A percentile compares a stretch with the other conserved stretches of the same genome.
Evolutionary conservation across 2,113 vertebrate species (phyloP).

Genomic region (Brienomyrus brachyistius): DNA sequence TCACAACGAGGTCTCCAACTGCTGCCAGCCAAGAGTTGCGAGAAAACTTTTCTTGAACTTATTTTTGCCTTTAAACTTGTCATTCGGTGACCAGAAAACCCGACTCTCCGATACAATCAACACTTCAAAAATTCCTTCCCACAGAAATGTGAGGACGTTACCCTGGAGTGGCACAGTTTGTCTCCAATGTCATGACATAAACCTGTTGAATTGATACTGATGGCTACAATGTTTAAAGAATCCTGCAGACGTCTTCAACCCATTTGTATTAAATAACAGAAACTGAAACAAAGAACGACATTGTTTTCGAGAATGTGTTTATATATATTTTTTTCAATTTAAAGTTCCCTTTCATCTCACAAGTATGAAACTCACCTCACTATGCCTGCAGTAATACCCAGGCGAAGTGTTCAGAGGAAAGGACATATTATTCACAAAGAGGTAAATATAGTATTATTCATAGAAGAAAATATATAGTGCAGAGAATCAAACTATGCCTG

Average conservation of each 20-base stretch:
- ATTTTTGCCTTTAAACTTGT: conserved; percentile 48
- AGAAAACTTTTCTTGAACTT: conserved; percentile 45
- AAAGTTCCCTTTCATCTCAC: background rate
- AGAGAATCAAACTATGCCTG: background rate
- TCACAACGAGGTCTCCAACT: conserved; percentile 44
- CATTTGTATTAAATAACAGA: background rate
- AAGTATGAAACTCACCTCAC: background rate
- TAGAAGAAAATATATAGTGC: background rate
- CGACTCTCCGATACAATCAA: conserved; percentile 43
- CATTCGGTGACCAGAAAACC: conserved; percentile 52
- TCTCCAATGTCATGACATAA: background rate
- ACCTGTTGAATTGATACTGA: background rate
- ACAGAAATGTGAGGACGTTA: background rate
- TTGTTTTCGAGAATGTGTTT: background rate
- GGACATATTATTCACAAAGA: background rate
- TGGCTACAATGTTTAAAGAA: background rate
- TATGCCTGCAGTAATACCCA: background rate
- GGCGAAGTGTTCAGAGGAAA: background rate
- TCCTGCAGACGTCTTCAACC: background rate
- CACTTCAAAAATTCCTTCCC: conserved; percentile 51
- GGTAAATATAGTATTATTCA: background rate
- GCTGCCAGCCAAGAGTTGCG: conserved; percentile 40
- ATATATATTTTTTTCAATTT: background rate
- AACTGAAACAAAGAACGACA: background rate
- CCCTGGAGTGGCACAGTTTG: background rate